Conservation (phyloP, 2,113 vertebrate species). For the Phrynosoma blainvillii region DNA sequence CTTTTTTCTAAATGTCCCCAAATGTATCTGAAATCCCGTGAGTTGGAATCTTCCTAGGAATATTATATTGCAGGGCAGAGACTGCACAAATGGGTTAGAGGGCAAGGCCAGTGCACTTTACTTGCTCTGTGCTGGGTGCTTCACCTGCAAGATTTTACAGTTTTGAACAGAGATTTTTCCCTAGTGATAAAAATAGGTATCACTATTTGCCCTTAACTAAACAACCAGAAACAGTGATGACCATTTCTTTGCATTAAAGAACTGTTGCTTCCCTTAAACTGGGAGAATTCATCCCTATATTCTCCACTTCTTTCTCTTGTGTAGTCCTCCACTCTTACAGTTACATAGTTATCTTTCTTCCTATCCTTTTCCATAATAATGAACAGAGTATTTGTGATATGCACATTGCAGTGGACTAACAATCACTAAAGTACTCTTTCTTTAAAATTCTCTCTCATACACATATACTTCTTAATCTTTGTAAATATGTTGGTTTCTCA, state of each 20-base stretch:
- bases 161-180: too few relatives aligned
- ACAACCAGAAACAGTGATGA: too few relatives aligned
- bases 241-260: too few relatives aligned
- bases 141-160: too few relatives aligned
- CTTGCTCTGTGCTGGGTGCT: not conserved
- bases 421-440: not conserved
- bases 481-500: not conserved
- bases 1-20: not conserved
- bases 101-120: too few relatives aligned
- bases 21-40: not conserved
- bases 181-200: too few relatives aligned
- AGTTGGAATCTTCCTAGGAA: not conserved
- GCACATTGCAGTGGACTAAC: not conserved
- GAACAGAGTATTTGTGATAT: not conserved
- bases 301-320: not conserved
- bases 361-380: not conserved
- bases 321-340: not conserved
- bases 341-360: not conserved
- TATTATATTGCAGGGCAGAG: not conserved
- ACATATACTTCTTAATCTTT: not conserved
- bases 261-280: too few relatives aligned
- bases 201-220: too few relatives aligned
- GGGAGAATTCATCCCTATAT: too few relatives aligned
- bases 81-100: too few relatives aligned
- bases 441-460: not conserved